Percentiles rank a stretch among this genome's conserved stretches.
Conservation (phyloP, 2,797 vertebrate genomes). For the Xerus rutilus region DNA sequence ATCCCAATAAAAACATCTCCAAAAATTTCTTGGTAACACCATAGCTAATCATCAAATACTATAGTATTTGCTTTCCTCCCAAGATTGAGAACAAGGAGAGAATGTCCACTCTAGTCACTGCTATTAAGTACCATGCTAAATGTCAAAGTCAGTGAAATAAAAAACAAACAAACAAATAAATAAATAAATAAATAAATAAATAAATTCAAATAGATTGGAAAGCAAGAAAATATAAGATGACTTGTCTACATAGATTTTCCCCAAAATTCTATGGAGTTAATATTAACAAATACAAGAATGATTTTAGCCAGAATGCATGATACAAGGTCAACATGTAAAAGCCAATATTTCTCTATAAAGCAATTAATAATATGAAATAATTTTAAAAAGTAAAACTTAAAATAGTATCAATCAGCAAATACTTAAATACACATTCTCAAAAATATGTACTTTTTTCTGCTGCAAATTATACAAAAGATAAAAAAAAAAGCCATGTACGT, state of each 20-base stretch:
- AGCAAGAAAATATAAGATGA: neutral
- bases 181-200: neutral
- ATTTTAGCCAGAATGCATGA: neutral
- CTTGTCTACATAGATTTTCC: neutral
- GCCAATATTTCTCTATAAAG: neutral
- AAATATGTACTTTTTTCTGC: neutral
- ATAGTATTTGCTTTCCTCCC: neutral
- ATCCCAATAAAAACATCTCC: neutral
- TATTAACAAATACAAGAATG: neutral
- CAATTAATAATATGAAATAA: neutral
- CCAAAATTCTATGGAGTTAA: neutral
- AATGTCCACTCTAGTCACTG: accelerated
- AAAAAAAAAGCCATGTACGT: neutral
- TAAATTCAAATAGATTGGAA: neutral
- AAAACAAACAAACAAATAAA: no score
- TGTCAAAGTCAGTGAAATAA: neutral
- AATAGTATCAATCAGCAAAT: neutral
- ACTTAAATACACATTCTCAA: neutral
- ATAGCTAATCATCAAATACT: neutral
- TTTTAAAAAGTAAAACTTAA: conserved; percentile 9
- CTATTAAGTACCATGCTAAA: neutral
- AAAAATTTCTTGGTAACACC: neutral
- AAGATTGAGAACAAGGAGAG: neutral
- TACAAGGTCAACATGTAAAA: neutral
- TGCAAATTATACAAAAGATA: neutral